Evolutionary conservation across 2,888 invertebrate species (phyloP).

Genomic region (Megaustenia siamemsis): DNA sequence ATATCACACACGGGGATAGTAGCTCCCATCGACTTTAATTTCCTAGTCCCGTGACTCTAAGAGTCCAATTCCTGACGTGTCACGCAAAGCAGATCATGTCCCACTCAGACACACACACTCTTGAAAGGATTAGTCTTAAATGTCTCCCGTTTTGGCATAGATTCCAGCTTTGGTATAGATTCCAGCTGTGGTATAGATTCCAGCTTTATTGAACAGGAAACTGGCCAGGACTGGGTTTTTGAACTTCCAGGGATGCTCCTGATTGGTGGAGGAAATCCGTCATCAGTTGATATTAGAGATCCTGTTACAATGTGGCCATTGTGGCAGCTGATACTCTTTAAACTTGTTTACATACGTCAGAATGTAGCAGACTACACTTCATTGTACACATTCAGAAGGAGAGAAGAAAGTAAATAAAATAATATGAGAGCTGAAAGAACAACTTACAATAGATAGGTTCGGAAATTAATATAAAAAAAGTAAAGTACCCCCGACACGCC

Average conservation of each 20-base stretch:
- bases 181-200: not conserved
- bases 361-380: too few relatives aligned
- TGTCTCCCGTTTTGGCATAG: not conserved
- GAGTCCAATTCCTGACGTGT: slow-evolving; percentile 1
- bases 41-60: slow-evolving; percentile 25
- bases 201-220: not conserved
- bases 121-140: slow-evolving; percentile 14
- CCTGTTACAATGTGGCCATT: not conserved
- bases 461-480: too few relatives aligned
- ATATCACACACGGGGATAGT: slow-evolving; percentile 27
- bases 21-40: slow-evolving; percentile 17
- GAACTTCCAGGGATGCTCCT: not conserved
- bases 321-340: not conserved
- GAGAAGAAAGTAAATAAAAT: too few relatives aligned
- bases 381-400: too few relatives aligned
- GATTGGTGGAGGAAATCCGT: not conserved
- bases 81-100: slow-evolving; percentile 38
- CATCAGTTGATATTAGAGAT: not conserved
- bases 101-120: slow-evolving; percentile 7
- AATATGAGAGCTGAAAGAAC: too few relatives aligned
- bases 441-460: too few relatives aligned
- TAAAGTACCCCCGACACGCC: too few relatives aligned
- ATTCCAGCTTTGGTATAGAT: not conserved
- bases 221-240: not conserved
- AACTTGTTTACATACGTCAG: too few relatives aligned